Percentiles rank a stretch among this genome's conserved stretches.
phyloP scores from a whole-genome alignment of 2,797 vertebrate species.

The Chiloscyllium punctatum region DNA sequence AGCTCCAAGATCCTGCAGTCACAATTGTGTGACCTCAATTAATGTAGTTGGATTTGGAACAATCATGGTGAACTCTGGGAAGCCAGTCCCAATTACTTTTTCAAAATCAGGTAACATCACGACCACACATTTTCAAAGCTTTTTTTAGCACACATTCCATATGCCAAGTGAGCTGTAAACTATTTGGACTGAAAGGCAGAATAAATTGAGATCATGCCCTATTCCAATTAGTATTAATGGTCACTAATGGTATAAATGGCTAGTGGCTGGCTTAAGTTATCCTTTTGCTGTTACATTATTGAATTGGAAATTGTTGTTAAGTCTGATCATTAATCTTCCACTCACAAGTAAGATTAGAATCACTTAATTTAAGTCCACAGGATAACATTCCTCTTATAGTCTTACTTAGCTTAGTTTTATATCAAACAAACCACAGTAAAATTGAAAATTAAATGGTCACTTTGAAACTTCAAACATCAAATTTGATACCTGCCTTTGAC shows the following conservation, averaged over 20 bases:
- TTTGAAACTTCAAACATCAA: neutral
- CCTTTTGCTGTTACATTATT: neutral
- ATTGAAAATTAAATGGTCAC: neutral
- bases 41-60: neutral
- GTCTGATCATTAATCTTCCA: neutral
- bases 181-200: neutral
- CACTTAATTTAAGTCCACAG: neutral
- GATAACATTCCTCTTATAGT: neutral
- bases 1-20: neutral
- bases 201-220: neutral
- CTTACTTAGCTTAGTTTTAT: neutral
- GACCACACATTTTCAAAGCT: neutral
- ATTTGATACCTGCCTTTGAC: neutral
- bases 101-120: neutral
- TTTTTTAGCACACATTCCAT: neutral
- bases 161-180: neutral
- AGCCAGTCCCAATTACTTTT: neutral
- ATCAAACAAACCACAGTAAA: neutral
- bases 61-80: neutral
- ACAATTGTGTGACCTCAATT: neutral
- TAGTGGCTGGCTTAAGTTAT: neutral
- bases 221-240: neutral
- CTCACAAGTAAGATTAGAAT: neutral
- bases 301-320: neutral
- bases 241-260: neutral